Percentiles rank a stretch among this genome's conserved stretches.
phyloP scores from a whole-genome alignment of 1,140 invertebrate genomes.

The Drosophila melanica region DNA sequence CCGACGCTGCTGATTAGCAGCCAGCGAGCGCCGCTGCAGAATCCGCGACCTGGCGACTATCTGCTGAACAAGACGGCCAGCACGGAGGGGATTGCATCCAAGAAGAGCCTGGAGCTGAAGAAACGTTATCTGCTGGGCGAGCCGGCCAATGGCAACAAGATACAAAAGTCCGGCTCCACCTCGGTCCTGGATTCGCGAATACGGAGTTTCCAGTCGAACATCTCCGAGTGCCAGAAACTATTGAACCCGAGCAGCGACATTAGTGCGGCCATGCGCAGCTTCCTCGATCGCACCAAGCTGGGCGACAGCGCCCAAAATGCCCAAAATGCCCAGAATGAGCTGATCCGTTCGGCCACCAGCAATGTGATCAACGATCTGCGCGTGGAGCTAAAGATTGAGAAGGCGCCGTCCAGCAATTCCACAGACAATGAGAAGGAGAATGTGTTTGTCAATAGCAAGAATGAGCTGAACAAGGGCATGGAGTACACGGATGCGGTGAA shows the following conservation, averaged over 20 bases:
- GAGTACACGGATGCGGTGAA: conserved; percentile 82
- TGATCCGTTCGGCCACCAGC: conserved; percentile 76
- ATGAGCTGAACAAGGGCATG: conserved; percentile 82
- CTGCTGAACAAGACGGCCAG: conserved; percentile 91
- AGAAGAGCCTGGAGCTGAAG: conserved; percentile 93
- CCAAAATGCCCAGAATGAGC: conserved; percentile 45
- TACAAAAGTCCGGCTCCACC: conserved; percentile 93
- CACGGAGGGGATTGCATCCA: conserved; percentile 93
- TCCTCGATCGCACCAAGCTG: conserved; percentile 84
- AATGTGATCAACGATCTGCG: conserved; percentile 78
- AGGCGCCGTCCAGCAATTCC: conserved; percentile 70
- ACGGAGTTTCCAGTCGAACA: conserved; percentile 92
- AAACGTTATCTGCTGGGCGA: conserved; percentile 91
- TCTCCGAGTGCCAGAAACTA: conserved; percentile 94
- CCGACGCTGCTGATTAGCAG: conserved; percentile 70
- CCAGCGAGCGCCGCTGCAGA: conserved; percentile 78
- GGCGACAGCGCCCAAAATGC: conserved; percentile 45
- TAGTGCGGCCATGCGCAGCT: conserved; percentile 90
- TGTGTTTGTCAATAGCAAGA: conserved; percentile 79
- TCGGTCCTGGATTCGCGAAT: conserved; percentile 93
- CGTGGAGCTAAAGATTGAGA: conserved; percentile 76
- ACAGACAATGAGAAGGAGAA: conserved; percentile 83
- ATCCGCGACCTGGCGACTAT: conserved; percentile 88
- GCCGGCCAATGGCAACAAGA: conserved; percentile 86
- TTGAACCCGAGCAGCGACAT: conserved; percentile 91